A percentile compares a stretch with the other conserved stretches of the same genome.
phyloP scores from a whole-genome alignment of 2,888 invertebrate genomes.

The Agonopterix heracliana region DNA sequence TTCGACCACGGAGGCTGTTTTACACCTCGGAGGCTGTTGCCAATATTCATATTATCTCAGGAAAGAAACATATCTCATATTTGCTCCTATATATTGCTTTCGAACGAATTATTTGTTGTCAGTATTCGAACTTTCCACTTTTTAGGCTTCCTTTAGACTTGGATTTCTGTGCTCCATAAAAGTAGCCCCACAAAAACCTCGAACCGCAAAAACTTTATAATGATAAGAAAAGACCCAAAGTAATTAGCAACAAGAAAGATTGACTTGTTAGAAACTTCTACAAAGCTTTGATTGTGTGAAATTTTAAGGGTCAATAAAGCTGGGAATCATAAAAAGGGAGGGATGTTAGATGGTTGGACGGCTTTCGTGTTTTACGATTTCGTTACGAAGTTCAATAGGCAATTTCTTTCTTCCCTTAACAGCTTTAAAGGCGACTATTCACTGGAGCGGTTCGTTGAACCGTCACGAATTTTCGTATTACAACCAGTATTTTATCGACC shows the following conservation, averaged over 20 bases:
- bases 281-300: slow-evolving; percentile 22
- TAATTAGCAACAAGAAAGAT: slow-evolving; percentile 22
- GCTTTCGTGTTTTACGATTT: slow-evolving; percentile 15
- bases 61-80: no score
- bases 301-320: slow-evolving; percentile 26
- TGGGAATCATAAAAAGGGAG: slow-evolving; percentile 10
- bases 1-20: no score
- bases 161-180: no score
- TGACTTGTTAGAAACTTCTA: slow-evolving; percentile 18
- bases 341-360: slow-evolving; percentile 12
- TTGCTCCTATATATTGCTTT: no score
- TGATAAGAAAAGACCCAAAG: slow-evolving; percentile 20
- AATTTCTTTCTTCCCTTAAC: slow-evolving; percentile 10
- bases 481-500: neutral
- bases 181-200: no score
- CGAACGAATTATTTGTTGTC: no score
- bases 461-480: neutral
- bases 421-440: slow-evolving; percentile 4
- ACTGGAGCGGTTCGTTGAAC: neutral
- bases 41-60: no score
- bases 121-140: no score
- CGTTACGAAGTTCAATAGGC: slow-evolving; percentile 12
- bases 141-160: no score
- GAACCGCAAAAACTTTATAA: slow-evolving; percentile 16
- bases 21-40: no score